Percentiles rank a stretch among this genome's conserved stretches.
Evolutionary conservation across 2,797 vertebrate species (phyloP).

Genomic region (Erpetoichthys calabaricus): DNA sequence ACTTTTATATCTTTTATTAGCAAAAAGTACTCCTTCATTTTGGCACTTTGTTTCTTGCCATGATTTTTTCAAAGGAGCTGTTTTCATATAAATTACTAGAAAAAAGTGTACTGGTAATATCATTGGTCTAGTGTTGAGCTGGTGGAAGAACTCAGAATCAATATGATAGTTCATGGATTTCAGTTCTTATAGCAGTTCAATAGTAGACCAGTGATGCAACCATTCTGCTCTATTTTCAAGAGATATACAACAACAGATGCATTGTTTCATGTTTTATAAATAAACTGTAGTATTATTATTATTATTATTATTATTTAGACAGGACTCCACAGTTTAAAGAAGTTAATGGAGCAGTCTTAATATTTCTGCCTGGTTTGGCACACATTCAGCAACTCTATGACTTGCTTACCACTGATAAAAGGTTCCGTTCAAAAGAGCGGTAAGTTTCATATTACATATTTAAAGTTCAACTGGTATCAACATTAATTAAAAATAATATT

Average conservation of each 20-base stretch:
- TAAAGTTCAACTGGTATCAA: background rate
- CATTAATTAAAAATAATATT: too few species aligned
- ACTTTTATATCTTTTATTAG: too few species aligned
- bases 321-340: conserved; percentile 68
- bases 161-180: too few species aligned
- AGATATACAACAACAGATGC: background rate
- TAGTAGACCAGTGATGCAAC: too few species aligned
- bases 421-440: conserved; percentile 73
- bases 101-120: too few species aligned
- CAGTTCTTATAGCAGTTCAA: too few species aligned
- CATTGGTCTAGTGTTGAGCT: too few species aligned
- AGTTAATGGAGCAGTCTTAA: conserved; percentile 72
- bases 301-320: conserved; percentile 52
- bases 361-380: conserved; percentile 87
- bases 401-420: conserved; percentile 70
- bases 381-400: conserved; percentile 90
- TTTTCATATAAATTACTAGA: too few species aligned
- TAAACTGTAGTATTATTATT: background rate
- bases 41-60: too few species aligned
- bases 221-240: background rate
- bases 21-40: too few species aligned
- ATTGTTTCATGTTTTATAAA: background rate
- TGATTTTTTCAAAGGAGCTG: too few species aligned
- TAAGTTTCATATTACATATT: conserved; percentile 18
- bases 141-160: too few species aligned